Conservation (phyloP, 2,797 vertebrate species). For the Podarcis siculus region DNA sequence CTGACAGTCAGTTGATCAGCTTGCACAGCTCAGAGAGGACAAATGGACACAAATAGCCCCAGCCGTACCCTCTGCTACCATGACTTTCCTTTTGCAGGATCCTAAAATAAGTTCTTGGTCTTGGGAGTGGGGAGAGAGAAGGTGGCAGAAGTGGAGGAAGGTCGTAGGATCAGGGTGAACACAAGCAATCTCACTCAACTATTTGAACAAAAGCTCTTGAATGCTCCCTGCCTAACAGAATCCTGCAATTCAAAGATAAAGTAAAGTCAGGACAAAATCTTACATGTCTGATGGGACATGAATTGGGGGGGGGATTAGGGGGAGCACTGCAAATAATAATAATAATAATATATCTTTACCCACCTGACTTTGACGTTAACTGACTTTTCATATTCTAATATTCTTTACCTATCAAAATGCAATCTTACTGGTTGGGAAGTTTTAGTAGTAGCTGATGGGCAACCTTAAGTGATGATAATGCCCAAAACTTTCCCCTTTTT, state of each 20-base stretch:
- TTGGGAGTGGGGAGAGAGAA: neutral
- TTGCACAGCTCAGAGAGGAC: too few species aligned
- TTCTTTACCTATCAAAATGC: neutral
- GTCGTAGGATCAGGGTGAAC: neutral
- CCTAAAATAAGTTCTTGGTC: neutral
- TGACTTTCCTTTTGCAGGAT: neutral
- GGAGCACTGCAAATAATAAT: neutral
- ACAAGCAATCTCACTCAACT: neutral
- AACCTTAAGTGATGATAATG: neutral
- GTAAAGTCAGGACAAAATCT: neutral
- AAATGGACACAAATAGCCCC: too few species aligned
- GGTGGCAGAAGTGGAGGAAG: too few species aligned
- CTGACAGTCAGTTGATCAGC: too few species aligned
- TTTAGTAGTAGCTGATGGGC: neutral
- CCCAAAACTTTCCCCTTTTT: slow-evolving; percentile 44
- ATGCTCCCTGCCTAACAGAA: neutral
- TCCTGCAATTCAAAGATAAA: neutral
- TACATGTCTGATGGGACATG: neutral
- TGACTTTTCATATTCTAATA: neutral
- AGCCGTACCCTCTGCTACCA: neutral
- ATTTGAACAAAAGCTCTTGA: neutral
- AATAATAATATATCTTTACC: neutral
- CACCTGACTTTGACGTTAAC: neutral
- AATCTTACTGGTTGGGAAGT: neutral
- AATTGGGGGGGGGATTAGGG: too few species aligned